Evolutionary conservation across 2,113 vertebrate genomes (phyloP), one percentile per base, ranked within the genome.

Genomic region (Amazona vittata): DNA sequence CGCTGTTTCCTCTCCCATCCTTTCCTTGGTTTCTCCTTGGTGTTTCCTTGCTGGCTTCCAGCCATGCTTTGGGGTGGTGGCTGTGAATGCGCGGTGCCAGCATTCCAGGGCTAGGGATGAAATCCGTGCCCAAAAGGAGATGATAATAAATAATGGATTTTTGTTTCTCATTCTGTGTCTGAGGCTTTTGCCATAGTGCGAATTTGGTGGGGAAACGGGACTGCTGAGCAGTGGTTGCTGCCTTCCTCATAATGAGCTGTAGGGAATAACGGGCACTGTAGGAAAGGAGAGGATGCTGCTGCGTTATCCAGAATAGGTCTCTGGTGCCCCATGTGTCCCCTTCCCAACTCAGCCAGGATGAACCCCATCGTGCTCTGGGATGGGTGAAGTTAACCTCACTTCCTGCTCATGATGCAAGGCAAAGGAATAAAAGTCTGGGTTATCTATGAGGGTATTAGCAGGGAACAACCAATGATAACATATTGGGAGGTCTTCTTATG

Each of bases 381-480:
- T 16, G 0, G 0, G 25, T 25, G 33, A 14, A 4, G 4, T 5
- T 29, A 8, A 3, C 12, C 24, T 19, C 0, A 0, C 4, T 15
- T 53, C 7, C 37, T 35, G 47, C 57, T 44, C 0, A 0, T 9
- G 53, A 2, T 20, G 83, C 6, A 6, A 12, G 3, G 28, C 12
- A 6, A 3, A 14, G 8, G 41, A 52, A 12, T 20, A 8, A 19
- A 65, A 46, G 19, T 3, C 47, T 33, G 46, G 16, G 2, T 9
- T 7, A 5, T 10, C 31, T 3, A 0, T 8, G 29, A 14, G 31
- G n/a, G 20, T 19, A 2, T 17, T 16, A 31, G 15, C 22, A 37
- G 33, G 70, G 46, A 15, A 15, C 25, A 37, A 11, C 13, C 15
- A 1, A 4, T 22, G 70, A 5, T 15, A 12, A 22, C 0, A 0